Evolutionary conservation across 2,113 vertebrate species (phyloP), one percentile per base, ranked within the genome.

Genomic region (Malaclemys terrapin): DNA sequence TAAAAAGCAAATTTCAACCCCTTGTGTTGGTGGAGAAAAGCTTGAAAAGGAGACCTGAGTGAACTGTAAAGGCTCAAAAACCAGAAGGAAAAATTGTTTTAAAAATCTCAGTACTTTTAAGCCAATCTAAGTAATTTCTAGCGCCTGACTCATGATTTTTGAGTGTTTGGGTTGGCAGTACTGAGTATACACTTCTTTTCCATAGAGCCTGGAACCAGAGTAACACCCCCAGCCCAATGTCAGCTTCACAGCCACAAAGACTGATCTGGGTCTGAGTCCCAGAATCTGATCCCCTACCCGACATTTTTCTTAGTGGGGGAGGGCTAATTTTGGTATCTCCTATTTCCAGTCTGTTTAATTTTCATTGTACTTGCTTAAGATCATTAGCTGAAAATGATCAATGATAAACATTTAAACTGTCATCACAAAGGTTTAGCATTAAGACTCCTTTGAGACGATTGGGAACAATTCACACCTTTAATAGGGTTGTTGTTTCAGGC

Each of bases 331-430:
- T 45, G 72, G 24, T 45, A 25, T 76, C 22, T 76, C 42, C 42
- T 45, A 45, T 76, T 27, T 45, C 38, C 24, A 45, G 24, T 47
- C 42, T 25, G 19, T 76, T 92, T 87, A 19, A 49, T 84, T 7
- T 83, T 47, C 29, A n/a, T 84, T 89, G 38, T 42, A 75, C 10
- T 24, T 75, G 5, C 75, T 59, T 8, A 85, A 16, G 38, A 45
- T 76, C 38, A 24, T 75, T 85, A 83, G 54, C 56, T n/a, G 79
- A 65, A 94, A 92, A 19, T 0, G 0, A 62, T 91, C 13, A 24
- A 10, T 42, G 52, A 22, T 76, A 42, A 72, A 4, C 0, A 0
- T 25, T 88, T 72, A 50, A 11, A 27, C 6, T 93, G 3, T 50
- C 1, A 1, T 45, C 16, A 80, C 8, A 22, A 57, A 19, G 54